A percentile compares a stretch with the other conserved stretches of the same genome.
Conservation (phyloP, 1,140 invertebrate species). For the Dinoponera quadriceps region DNA sequence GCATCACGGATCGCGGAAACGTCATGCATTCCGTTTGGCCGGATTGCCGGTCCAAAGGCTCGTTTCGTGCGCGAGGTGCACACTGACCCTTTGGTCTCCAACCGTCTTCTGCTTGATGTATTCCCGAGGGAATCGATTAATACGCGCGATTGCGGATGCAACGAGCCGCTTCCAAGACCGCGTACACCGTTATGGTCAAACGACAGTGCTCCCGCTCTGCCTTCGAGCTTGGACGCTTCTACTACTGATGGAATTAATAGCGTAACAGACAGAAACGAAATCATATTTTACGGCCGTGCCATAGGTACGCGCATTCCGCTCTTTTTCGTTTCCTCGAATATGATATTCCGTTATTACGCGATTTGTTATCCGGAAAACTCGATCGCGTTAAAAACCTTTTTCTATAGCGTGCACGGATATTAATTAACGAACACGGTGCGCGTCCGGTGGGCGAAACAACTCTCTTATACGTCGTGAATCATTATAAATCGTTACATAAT, state of each 20-base stretch:
- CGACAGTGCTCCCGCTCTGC: slow-evolving; percentile 41
- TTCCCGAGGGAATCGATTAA: slow-evolving; percentile 64
- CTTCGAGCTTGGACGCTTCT: slow-evolving; percentile 13
- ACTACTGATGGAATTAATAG: slow-evolving; percentile 11
- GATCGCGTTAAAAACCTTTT: not conserved
- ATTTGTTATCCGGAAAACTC: not conserved
- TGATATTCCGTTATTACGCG: slow-evolving; percentile 1
- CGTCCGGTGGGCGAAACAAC: not conserved
- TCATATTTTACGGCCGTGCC: not conserved
- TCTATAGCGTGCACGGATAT: not conserved
- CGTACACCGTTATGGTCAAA: slow-evolving; percentile 51
- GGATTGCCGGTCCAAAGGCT: slow-evolving; percentile 45
- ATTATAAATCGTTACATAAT: slow-evolving; percentile 33
- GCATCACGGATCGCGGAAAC: slow-evolving; percentile 57
- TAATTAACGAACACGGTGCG: not conserved
- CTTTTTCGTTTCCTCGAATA: not conserved
- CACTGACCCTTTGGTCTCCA: slow-evolving; percentile 54
- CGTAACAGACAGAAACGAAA: not conserved
- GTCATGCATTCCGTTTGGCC: slow-evolving; percentile 58
- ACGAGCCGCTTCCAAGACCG: slow-evolving; percentile 63
- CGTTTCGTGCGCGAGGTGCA: slow-evolving; percentile 48
- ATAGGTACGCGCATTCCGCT: not conserved
- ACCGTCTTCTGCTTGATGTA: slow-evolving; percentile 57
- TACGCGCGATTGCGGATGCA: slow-evolving; percentile 57
- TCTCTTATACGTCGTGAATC: slow-evolving; percentile 25